Conservation (phyloP, 2,797 vertebrate species). For the Enteromius unitaeniatus region DNA sequence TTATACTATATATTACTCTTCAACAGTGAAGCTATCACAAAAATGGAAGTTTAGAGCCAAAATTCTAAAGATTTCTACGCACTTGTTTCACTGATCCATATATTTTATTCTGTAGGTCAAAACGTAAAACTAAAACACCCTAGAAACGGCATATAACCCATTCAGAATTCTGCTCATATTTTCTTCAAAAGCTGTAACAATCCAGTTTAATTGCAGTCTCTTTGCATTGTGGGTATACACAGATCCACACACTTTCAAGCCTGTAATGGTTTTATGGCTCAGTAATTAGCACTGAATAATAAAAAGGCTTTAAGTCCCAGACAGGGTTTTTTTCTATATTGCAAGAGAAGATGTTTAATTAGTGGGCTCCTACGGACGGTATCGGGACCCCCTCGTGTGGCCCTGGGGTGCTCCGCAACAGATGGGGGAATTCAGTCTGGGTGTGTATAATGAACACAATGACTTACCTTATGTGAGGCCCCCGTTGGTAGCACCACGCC, state of each 20-base stretch:
- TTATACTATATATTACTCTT: background rate
- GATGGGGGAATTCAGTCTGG: background rate
- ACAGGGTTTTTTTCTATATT: conserved; percentile 7
- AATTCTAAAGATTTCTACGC: background rate
- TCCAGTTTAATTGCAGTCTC: background rate
- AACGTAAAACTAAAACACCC: background rate
- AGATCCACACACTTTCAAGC: conserved; percentile 9
- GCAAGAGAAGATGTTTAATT: conserved; percentile 11
- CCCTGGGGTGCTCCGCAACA: conserved; percentile 15
- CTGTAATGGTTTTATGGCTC: conserved; percentile 39
- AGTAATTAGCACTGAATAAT: conserved; percentile 39
- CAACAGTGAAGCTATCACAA: background rate
- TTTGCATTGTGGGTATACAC: background rate
- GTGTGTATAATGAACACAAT: conserved; percentile 20
- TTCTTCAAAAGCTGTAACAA: background rate
- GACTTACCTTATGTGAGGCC: background rate
- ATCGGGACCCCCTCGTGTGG: background rate
- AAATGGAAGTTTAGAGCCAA: background rate
- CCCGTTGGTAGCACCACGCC: background rate
- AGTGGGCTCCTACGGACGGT: background rate
- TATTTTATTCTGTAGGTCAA: background rate
- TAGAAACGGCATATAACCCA: background rate
- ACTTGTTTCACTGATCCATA: background rate
- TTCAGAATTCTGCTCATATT: background rate
- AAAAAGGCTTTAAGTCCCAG: conserved; percentile 21